These are phyloP conservation scores for Choristoneura fumiferana DNA, from an alignment of 1,140 invertebrate species.

Conservation along the genomic window DNA sequence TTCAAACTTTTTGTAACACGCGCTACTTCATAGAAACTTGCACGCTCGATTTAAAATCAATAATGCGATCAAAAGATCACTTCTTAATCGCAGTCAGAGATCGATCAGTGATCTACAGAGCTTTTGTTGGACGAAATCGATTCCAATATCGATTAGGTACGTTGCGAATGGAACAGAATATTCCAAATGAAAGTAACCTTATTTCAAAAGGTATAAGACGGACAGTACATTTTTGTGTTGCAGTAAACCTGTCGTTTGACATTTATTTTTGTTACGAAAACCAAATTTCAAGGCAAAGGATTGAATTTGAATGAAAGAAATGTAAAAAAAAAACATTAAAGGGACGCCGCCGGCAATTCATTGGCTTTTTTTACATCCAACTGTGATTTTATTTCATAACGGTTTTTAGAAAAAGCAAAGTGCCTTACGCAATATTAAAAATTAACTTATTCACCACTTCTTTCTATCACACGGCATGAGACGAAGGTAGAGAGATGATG, in stretches of 20 bases:
- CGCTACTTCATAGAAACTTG: constrained; percentile 44
- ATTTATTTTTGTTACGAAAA: not conserved
- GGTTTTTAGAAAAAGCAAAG: too few relatives aligned
- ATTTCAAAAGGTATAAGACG: not conserved
- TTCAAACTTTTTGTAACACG: constrained; percentile 28
- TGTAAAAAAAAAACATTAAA: too few relatives aligned
- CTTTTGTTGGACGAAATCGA: constrained; percentile 66
- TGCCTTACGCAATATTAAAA: too few relatives aligned
- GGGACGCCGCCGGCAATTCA: too few relatives aligned
- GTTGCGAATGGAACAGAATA: constrained; percentile 42
- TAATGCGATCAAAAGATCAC: constrained; percentile 64
- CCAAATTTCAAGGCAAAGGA: not conserved
- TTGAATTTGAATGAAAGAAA: too few relatives aligned
- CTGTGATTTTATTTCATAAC: too few relatives aligned
- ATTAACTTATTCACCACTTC: too few relatives aligned
- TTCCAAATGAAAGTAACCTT: constrained; percentile 23
- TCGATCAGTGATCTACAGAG: constrained; percentile 69
- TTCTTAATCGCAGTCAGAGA: constrained; percentile 69
- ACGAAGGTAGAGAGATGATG: too few relatives aligned
- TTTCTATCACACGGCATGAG: too few relatives aligned
- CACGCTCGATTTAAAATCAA: constrained; percentile 69
- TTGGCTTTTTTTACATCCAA: too few relatives aligned
- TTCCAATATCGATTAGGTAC: constrained; percentile 56
- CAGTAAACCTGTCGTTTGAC: not conserved
- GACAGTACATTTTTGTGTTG: not conserved